These are phyloP conservation scores for Halocynthia roretzi DNA, from an alignment of 23 tunicate species.

Conservation along the genomic window DNA sequence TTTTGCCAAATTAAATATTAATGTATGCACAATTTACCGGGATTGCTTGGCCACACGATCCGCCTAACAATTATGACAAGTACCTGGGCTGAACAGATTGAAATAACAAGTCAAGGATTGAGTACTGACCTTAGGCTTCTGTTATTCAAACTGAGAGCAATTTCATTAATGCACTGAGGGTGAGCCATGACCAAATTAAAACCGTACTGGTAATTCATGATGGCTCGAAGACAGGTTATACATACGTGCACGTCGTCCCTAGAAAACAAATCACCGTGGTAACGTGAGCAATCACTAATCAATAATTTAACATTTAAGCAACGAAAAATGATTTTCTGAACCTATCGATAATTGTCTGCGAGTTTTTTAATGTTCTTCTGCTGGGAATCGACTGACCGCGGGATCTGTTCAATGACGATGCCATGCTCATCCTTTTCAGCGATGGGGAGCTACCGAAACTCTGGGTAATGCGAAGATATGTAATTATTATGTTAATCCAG, in stretches of 20 bases:
- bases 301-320: background rate
- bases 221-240: conserved; percentile 87
- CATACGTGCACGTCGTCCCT: conserved; percentile 99
- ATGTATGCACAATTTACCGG: too few species aligned
- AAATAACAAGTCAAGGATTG: background rate
- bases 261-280: conserved; percentile 3
- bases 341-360: conserved; percentile 76
- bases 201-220: conserved; percentile 97
- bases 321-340: background rate
- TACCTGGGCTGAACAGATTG: background rate
- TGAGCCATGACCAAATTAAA: conserved; percentile 91
- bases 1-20: too few species aligned
- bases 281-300: background rate
- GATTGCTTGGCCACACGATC: too few species aligned
- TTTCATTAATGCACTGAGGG: conserved; percentile 80
- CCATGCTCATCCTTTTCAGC: conserved; percentile 13
- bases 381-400: conserved; percentile 48
- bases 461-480: background rate
- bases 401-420: conserved; percentile 31
- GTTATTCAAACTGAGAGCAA: conserved; percentile 76
- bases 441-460: conserved; percentile 18
- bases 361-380: conserved; percentile 82
- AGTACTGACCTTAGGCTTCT: conserved; percentile 55
- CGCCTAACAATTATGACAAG: background rate
- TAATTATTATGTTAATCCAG: too few species aligned